Conservation (phyloP, 2,113 vertebrate species). For the Alethe castanea region DNA sequence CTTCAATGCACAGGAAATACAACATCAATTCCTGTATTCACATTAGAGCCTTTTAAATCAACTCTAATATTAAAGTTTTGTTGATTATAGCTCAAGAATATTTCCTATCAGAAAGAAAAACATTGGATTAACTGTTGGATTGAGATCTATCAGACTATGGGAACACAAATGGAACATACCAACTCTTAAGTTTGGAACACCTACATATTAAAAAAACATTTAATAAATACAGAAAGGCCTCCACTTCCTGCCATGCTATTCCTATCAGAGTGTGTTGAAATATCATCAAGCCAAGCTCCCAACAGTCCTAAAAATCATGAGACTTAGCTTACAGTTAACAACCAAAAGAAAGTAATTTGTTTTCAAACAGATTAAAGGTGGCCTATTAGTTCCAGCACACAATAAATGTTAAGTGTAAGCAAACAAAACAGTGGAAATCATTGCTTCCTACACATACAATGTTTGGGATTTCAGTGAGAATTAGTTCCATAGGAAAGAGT, state of each 20-base stretch:
- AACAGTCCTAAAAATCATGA: background rate
- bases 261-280: background rate
- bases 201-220: background rate
- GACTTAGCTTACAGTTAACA: background rate
- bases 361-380: background rate
- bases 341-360: background rate
- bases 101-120: background rate
- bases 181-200: background rate
- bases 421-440: background rate
- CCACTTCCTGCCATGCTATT: background rate
- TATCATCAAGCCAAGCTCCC: background rate
- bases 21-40: background rate
- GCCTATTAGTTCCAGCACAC: background rate
- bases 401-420: background rate
- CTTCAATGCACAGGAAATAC: background rate
- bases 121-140: background rate
- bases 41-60: background rate
- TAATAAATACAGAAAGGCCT: background rate
- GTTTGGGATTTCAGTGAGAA: background rate
- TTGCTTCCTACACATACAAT: background rate
- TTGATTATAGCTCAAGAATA: background rate
- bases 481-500: background rate
- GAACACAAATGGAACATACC: background rate
- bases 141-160: background rate
- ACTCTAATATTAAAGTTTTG: background rate